phyloP scores from a whole-genome alignment of 2,113 vertebrate genomes.

The Nycticorax nycticorax region DNA sequence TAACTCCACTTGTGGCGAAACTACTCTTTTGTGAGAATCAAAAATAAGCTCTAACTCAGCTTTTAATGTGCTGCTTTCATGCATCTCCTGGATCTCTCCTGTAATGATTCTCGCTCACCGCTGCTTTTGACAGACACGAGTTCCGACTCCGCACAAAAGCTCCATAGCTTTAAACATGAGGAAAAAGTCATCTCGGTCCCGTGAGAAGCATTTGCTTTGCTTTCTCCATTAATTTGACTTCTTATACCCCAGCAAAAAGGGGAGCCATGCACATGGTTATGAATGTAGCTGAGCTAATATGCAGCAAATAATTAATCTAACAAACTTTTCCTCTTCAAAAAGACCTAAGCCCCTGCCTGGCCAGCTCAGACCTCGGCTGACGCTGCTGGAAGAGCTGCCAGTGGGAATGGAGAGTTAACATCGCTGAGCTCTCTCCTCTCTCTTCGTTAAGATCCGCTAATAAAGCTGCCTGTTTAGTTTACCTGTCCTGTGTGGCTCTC shows the following conservation, averaged over 20 bases:
- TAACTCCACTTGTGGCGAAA: background rate
- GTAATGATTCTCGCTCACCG: background rate
- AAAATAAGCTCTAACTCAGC: background rate
- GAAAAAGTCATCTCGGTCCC: background rate
- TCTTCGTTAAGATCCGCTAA: background rate
- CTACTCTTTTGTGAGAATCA: background rate
- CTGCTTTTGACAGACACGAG: background rate
- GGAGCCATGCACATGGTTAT: background rate
- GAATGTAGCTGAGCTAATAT: background rate
- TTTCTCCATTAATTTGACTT: background rate
- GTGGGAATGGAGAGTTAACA: background rate
- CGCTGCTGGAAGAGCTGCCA: background rate
- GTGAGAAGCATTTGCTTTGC: background rate
- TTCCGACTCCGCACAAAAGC: background rate
- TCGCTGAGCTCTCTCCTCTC: background rate
- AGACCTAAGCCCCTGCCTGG: background rate
- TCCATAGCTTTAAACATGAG: background rate
- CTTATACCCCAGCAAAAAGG: background rate
- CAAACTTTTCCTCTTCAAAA: background rate
- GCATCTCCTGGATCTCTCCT: background rate
- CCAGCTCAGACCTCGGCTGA: background rate
- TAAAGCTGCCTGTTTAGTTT: background rate
- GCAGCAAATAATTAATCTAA: background rate
- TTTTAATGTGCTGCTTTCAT: background rate
- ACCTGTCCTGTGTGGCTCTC: background rate